Base-by-base conservation (phyloP, 1,140 invertebrate species). In the Drosophila gunungcola region DNA sequence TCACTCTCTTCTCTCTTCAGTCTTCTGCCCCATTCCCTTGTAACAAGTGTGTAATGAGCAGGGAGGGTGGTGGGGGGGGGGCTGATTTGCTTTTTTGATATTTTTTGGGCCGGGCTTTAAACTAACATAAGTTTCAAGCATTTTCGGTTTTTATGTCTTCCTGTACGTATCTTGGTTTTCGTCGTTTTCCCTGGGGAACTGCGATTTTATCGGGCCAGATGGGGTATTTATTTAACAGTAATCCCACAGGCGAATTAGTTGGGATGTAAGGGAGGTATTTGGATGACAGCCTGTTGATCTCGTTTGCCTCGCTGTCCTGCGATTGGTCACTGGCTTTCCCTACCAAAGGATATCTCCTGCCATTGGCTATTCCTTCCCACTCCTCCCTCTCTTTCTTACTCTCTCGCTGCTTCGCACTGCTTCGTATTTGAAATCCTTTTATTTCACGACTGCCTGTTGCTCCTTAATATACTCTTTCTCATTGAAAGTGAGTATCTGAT, bases 41-140 rank as follows among this genome's bases (percentile, higher is more conserved):
- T 88, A 88, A 88, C 84, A 65, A 76, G 73, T 83, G 84, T 88
- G 83, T 88, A 88, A 88, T 83, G 73, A 67, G 73, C 13, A 25
- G 29, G 63, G 42, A 48, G 27, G 4, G 39, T 10, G 21, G 13
- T 34, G 45, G 11, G 4, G 39, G n/a, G 21, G 13, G 39, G 45
- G 11, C 43, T 52, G 49, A 62, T 78, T 57, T 67, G 36, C 56
- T 56, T 64, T 29, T 43, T 36, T 36, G 55, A 49, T 69, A 51
- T 49, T 63, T 48, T 11, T 62, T 49, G 70, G 65, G 78, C 38
- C 48, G 36, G 54, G 53, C 60, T 74, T 80, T 57, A 46, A 54
- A 39, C 34, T 42, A 76, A 80, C 10, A 36, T 16, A 36, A 36
- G 49, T 13, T 65, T 73, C 43, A 36, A 54, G 39, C 67, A 38